Percentiles rank a stretch among this genome's conserved stretches.
Evolutionary conservation across 1,140 invertebrate species (phyloP).

Genomic region (Lethocerus indicus): DNA sequence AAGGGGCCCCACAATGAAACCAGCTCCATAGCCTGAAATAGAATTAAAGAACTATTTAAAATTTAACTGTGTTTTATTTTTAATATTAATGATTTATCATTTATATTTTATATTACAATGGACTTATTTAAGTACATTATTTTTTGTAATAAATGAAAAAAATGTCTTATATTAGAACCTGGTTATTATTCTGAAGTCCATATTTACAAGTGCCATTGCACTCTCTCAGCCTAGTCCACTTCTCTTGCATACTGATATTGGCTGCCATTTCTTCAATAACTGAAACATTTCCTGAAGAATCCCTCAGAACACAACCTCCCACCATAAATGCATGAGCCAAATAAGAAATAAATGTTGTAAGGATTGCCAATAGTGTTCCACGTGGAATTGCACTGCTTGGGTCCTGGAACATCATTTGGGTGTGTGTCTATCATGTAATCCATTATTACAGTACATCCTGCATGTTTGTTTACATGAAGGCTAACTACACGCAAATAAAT

Average conservation of each 20-base stretch:
- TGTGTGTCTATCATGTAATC: too few species aligned
- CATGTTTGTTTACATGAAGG: too few species aligned
- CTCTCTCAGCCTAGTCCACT: conserved; percentile 12
- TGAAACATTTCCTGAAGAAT: conserved; percentile 25
- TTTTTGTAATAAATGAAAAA: background rate
- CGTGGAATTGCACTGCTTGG: conserved; percentile 32
- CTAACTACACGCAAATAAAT: too few species aligned
- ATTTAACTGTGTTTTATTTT: too few species aligned
- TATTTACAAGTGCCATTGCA: conserved; percentile 23
- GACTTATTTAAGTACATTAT: background rate
- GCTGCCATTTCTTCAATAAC: conserved; percentile 23
- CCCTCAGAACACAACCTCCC: conserved; percentile 26
- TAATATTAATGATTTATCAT: too few species aligned
- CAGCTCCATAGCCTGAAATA: conserved; percentile 71
- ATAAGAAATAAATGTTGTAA: conserved; percentile 34
- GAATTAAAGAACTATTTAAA: conserved; percentile 32
- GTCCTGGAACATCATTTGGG: conserved; percentile 22
- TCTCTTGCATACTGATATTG: conserved; percentile 6
- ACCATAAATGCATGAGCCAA: conserved; percentile 30
- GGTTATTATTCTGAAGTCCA: conserved; percentile 28
- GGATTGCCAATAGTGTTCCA: conserved; percentile 38
- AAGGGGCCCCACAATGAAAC: conserved; percentile 79
- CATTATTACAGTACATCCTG: background rate
- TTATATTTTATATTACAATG: too few species aligned
- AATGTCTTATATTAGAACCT: conserved; percentile 19